Base-by-base conservation (phyloP, 2,113 vertebrate species). In the Bagarius yarrelli region DNA sequence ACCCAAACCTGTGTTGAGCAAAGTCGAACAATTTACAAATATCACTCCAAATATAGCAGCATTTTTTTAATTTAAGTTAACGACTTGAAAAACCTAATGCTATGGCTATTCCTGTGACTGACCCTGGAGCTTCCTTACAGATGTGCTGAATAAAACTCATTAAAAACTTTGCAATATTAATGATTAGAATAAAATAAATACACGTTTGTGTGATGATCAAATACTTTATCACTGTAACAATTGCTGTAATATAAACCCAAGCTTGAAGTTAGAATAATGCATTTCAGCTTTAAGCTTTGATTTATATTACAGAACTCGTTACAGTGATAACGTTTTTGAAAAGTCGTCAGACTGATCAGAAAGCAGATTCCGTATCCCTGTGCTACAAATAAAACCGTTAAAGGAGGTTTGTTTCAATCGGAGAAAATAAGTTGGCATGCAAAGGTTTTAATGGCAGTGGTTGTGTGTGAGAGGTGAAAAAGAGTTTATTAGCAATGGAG, bases 401-500 rank as follows among this genome's bases (percentile, higher is more conserved):
- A 34, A 25, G 36, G 44, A 3, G 11, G 12, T 13, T n/a, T 63
- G 5, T 12, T n/a, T 11, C n/a, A 14, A 19, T 40, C 5, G 23
- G 59, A 63, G 18, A 47, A 77, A 63, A 77, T 15, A 4, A 63
- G 2, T 52, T 61, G 27, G 61, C 19, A 53, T 34, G 14, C 32
- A 27, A 60, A 25, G 36, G 56, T 32, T 82, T 78, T 25, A 71
- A 52, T 71, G 27, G 76, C 14, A 27, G 8, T 30, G 34, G 23
- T 44, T 57, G 79, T 30, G 32, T 47, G 81, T 83, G 80, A 85
- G 76, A 88, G 86, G 86, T 86, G 83, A 83, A 81, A 84, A 78
- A 79, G 85, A 63, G 86, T 87, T 60, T 86, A 85, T 69, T 86
- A 81, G 84, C 94, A 93, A 93, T 90, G 86, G 92, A 90, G 87